A percentile compares a stretch with the other conserved stretches of the same genome.
phyloP scores from a whole-genome alignment of 2,797 vertebrate species.

The Hippocampus kuda region DNA sequence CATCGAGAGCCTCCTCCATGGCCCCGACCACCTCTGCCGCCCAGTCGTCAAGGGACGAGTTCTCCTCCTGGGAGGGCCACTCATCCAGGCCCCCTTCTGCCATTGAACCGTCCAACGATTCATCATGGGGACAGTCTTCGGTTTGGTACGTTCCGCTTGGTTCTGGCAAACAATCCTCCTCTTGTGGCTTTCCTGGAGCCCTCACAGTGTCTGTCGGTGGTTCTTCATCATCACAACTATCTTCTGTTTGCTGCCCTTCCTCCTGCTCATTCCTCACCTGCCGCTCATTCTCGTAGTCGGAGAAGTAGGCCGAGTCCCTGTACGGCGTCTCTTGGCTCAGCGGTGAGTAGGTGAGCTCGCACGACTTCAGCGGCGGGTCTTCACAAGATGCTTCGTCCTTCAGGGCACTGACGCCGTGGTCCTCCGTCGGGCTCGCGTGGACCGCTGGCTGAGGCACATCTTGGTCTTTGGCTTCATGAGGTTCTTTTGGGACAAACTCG shows the following conservation, averaged over 20 bases:
- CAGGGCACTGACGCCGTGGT: neutral
- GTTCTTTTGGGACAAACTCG: slow-evolving; percentile 87
- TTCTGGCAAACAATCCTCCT: neutral
- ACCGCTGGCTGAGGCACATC: slow-evolving; percentile 44
- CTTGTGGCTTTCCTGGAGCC: slow-evolving; percentile 14
- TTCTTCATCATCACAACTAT: slow-evolving; percentile 21
- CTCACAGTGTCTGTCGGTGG: slow-evolving; percentile 18
- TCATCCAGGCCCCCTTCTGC: slow-evolving; percentile 46
- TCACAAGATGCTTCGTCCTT: slow-evolving; percentile 35
- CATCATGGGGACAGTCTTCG: slow-evolving; percentile 40
- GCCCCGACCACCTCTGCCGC: slow-evolving; percentile 57
- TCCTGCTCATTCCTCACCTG: slow-evolving; percentile 59
- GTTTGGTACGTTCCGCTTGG: slow-evolving; percentile 22
- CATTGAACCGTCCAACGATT: slow-evolving; percentile 36
- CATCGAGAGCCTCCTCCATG: slow-evolving; percentile 54
- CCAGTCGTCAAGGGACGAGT: slow-evolving; percentile 51
- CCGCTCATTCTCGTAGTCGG: slow-evolving; percentile 80
- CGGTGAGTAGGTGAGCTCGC: slow-evolving; percentile 58
- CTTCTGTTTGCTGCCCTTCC: slow-evolving; percentile 16
- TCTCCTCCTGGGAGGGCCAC: slow-evolving; percentile 51
- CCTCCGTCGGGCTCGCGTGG: slow-evolving; percentile 33
- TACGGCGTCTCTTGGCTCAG: slow-evolving; percentile 77
- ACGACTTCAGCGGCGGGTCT: slow-evolving; percentile 39
- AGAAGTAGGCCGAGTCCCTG: slow-evolving; percentile 94
- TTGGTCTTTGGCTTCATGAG: slow-evolving; percentile 72